These are phyloP conservation scores for Danio choprae DNA, from an alignment of 2,797 vertebrate genomes.

Conservation along the genomic window DNA sequence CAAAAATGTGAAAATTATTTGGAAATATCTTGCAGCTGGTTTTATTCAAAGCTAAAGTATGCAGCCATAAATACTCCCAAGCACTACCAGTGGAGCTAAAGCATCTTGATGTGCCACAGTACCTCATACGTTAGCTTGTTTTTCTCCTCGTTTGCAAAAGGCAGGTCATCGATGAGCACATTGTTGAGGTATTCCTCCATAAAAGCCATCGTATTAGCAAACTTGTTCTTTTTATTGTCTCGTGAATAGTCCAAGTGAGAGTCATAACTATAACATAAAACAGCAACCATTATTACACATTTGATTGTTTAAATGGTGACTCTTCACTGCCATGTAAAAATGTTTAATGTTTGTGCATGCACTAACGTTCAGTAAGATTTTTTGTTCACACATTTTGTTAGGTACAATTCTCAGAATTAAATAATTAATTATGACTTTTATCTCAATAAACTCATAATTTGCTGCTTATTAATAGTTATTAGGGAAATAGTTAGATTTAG, in stretches of 20 bases:
- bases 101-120: not conserved
- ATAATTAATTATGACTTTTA: too few species aligned
- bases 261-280: slow-evolving; percentile 83
- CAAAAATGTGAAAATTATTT: not conserved
- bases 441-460: too few species aligned
- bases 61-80: too few species aligned
- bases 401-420: too few species aligned
- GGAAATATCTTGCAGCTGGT: not conserved
- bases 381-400: too few species aligned
- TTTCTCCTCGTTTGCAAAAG: slow-evolving; percentile 95
- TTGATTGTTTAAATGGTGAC: not conserved
- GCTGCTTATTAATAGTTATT: too few species aligned
- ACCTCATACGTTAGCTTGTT: slow-evolving; percentile 99
- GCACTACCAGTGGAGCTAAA: too few species aligned
- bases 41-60: too few species aligned
- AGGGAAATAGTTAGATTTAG: too few species aligned
- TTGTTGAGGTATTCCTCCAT: slow-evolving; percentile 98
- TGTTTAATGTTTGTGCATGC: not conserved
- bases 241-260: slow-evolving; percentile 93
- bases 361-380: not conserved
- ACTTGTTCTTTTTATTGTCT: slow-evolving; percentile 98
- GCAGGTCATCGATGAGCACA: slow-evolving; percentile 90
- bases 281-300: not conserved
- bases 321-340: not conserved
- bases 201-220: slow-evolving; percentile 95